A percentile compares a stretch with the other conserved stretches of the same genome.
Evolutionary conservation across 2,113 vertebrate species (phyloP).

Genomic region (Pardalotus punctatus): DNA sequence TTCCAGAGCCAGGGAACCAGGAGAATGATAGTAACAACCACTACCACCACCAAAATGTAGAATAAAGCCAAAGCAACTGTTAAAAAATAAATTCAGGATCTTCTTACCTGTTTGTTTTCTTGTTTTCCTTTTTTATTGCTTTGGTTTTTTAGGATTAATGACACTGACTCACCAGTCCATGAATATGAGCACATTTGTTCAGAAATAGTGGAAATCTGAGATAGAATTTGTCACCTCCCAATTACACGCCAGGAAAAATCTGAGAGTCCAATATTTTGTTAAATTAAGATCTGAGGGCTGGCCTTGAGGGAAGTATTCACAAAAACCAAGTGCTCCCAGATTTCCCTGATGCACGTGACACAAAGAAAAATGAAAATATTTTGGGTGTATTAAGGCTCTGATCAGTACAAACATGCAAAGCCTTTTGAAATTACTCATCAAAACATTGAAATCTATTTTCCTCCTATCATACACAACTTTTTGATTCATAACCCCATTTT

Average conservation of each 20-base stretch:
- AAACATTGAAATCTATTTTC: background rate
- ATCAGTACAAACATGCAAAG: background rate
- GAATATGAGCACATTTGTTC: background rate
- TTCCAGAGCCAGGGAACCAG: background rate
- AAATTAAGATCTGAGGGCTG: background rate
- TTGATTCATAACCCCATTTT: background rate
- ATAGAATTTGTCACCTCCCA: background rate
- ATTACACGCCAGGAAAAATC: background rate
- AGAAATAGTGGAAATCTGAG: background rate
- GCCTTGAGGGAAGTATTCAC: fast-evolving
- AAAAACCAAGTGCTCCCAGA: background rate
- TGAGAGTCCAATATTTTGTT: background rate
- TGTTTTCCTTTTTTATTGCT: background rate
- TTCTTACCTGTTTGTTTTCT: background rate
- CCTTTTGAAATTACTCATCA: background rate
- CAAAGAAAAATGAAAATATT: background rate
- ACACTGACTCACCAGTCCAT: background rate
- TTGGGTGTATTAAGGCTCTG: background rate
- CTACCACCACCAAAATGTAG: fast-evolving
- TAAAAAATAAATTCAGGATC: background rate
- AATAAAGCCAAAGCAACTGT: fast-evolving
- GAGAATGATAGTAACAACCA: background rate
- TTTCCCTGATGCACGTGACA: background rate
- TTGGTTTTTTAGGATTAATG: background rate
- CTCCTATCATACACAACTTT: background rate